These are phyloP conservation scores for Leptinotarsa rubiginosa DNA, from an alignment of 2,888 invertebrate species.

Conservation along the genomic window DNA sequence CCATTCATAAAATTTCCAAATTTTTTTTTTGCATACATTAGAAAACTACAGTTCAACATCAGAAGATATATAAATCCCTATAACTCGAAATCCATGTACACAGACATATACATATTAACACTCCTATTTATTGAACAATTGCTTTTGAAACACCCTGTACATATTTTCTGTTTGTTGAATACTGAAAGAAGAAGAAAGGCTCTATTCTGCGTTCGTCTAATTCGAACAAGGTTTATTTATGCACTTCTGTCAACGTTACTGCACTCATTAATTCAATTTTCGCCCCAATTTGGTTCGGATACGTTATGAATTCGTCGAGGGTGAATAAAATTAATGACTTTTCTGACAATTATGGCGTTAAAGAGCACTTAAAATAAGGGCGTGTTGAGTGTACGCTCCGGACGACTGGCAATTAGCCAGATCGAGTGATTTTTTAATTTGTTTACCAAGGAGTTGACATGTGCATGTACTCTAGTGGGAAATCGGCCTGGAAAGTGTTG, in stretches of 20 bases:
- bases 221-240: slow-evolving; percentile 4
- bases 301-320: slow-evolving; percentile 11
- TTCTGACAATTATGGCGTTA: slow-evolving; percentile 16
- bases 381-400: slow-evolving; percentile 16
- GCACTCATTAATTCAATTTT: slow-evolving; percentile 14
- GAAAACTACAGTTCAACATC: too few species aligned
- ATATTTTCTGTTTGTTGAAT: too few species aligned
- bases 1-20: too few species aligned
- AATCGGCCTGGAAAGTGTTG: background rate
- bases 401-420: slow-evolving; percentile 17
- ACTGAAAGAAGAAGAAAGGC: background rate
- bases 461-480: slow-evolving; percentile 4
- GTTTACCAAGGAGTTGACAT: slow-evolving; percentile 8
- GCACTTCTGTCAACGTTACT: background rate
- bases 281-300: slow-evolving; percentile 15
- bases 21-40: too few species aligned
- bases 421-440: slow-evolving; percentile 20
- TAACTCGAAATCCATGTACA: too few species aligned
- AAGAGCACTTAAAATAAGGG: slow-evolving; percentile 19
- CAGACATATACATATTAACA: too few species aligned
- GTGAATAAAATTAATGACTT: slow-evolving; percentile 21
- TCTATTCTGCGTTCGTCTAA: background rate
- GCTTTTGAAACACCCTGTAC: too few species aligned
- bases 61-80: too few species aligned
- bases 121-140: too few species aligned